Evolutionary conservation across 1,140 invertebrate species (phyloP).

Genomic region (Formica exsecta): DNA sequence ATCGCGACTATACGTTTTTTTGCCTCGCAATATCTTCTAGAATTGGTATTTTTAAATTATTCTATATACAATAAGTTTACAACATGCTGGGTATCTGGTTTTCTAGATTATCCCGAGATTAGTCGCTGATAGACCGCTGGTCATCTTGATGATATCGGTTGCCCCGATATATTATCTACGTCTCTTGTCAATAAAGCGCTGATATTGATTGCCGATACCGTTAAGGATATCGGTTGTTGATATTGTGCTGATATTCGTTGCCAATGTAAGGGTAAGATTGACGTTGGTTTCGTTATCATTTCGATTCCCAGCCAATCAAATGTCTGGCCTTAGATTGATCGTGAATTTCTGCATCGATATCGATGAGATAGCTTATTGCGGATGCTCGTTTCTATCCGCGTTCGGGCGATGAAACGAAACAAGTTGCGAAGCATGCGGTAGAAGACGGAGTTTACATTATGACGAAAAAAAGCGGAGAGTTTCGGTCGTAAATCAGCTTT

Average conservation of each 20-base stretch:
- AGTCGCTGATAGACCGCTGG: conserved; percentile 7
- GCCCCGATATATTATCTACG: conserved; percentile 28
- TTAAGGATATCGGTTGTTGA: conserved; percentile 15
- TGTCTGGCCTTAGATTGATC: neutral
- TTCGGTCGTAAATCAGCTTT: conserved; percentile 46
- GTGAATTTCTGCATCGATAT: neutral
- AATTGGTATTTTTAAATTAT: conserved; percentile 8
- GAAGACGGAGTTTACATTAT: neutral
- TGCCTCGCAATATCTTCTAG: neutral
- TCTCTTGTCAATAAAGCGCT: conserved; percentile 44
- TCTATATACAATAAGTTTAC: conserved; percentile 2
- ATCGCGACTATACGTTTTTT: neutral
- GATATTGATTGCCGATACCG: conserved; percentile 51
- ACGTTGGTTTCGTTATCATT: conserved; percentile 29
- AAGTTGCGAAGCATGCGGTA: neutral
- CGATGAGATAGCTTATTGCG: neutral
- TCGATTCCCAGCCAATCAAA: conserved; percentile 18
- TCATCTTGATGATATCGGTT: neutral
- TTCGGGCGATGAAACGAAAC: neutral
- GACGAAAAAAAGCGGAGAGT: conserved; percentile 8
- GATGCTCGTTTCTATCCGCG: neutral
- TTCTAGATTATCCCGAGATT: conserved; percentile 23
- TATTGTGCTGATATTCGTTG: conserved; percentile 35
- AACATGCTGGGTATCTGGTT: neutral
- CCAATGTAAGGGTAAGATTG: neutral